Evolutionary conservation across 2,113 vertebrate genomes (phyloP).

Genomic region (Pygoscelis antarcticus): DNA sequence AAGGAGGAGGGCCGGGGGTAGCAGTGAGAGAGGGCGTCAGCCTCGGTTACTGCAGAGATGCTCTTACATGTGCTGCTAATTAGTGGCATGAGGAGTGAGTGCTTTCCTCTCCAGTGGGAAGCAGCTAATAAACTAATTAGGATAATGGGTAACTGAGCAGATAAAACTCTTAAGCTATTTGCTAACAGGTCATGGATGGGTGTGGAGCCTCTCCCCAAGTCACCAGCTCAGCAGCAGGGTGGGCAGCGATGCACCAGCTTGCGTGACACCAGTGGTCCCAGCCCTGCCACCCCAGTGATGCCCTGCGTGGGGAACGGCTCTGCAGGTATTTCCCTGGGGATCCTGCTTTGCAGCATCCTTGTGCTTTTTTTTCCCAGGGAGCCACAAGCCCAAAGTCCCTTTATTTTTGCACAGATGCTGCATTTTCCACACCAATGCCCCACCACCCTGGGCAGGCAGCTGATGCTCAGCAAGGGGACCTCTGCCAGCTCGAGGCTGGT

Average conservation of each 20-base stretch:
- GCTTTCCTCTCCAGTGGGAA: background rate
- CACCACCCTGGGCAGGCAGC: background rate
- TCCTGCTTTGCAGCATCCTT: background rate
- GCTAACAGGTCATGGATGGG: background rate
- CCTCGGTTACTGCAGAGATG: background rate
- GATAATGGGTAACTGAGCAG: constrained; percentile 45
- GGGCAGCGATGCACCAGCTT: fast-evolving
- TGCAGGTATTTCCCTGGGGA: background rate
- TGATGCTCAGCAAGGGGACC: background rate
- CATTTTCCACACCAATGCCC: background rate
- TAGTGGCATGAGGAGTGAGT: background rate
- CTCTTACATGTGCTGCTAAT: background rate
- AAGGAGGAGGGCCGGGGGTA: background rate
- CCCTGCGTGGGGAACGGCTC: fast-evolving
- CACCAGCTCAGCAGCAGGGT: background rate
- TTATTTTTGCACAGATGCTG: background rate
- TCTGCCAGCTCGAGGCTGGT: background rate
- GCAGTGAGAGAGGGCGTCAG: background rate
- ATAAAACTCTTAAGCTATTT: constrained; percentile 45
- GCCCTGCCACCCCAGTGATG: fast-evolving
- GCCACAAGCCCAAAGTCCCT: background rate
- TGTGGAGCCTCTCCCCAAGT: background rate
- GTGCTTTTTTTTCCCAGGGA: background rate
- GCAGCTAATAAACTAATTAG: constrained; percentile 63
- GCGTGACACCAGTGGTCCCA: background rate